Evolutionary conservation across 2,113 vertebrate genomes (phyloP), one percentile per base, ranked within the genome.

Genomic region (Muntiacus muntjak): DNA sequence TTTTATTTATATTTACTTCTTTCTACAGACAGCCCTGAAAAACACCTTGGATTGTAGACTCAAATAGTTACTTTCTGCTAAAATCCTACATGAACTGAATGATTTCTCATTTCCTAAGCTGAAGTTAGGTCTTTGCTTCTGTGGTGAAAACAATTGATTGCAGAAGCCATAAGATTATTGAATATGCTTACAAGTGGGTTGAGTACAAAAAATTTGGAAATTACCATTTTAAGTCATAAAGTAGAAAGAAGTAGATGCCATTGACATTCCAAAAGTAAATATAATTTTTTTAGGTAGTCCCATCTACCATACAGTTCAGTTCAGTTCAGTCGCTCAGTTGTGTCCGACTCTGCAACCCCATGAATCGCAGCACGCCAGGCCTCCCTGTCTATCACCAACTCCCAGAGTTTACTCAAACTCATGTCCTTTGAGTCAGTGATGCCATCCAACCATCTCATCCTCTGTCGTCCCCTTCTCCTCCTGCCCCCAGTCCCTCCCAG

Each of bases 151-250:
- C 21, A 62, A 26, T 58, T 96, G 81, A 62, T 89, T 54, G 3
- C 45, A 83, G 52, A 85, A 78, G 6, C 58, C 36, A 19, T 89
- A 47, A 89, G 76, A 58, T 71, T 92, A 91, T 81, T 91, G 45
- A 88, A 78, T 89, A 57, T 93, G 40, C 40, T 76, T 43, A 76
- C 40, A 76, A 76, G 76, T 94, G 14, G 36, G 11, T 83, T 92
- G 54, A 95, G 36, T 87, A 95, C 21, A 97, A 60, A 89, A 83
- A 79, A 78, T 84, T 79, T 96, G 28, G n/a, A 81, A 97, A 71
- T 50, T 88, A 17, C 47, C 45, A 47, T 96, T 97, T 97, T 87
- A 93, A 87, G 54, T 86, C 60, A 62, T 1, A 96, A 43, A 28
- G 17, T 92, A 89, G 30, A 83, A 91, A 90, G 92, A 83, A 30